Percentiles rank a stretch among this genome's conserved stretches.
phyloP scores from a whole-genome alignment of 2,113 vertebrate species.

The Chloropsis cyanopogon region DNA sequence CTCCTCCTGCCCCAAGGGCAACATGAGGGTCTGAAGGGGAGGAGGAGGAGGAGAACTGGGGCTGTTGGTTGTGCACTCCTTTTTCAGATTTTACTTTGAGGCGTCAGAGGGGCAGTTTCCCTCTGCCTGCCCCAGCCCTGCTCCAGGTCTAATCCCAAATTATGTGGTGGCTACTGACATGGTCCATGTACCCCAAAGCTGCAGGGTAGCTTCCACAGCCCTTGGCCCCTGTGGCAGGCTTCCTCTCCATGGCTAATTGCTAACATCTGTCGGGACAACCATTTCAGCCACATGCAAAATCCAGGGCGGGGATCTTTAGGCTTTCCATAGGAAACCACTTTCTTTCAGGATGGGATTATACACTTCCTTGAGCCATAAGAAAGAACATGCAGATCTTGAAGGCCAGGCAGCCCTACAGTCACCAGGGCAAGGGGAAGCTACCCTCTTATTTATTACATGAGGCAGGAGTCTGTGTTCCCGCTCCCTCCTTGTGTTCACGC shows the following conservation, averaged over 20 bases:
- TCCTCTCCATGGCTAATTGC: background rate
- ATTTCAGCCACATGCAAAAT: background rate
- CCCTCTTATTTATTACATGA: background rate
- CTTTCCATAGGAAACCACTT: constrained; percentile 15
- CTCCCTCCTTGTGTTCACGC: background rate
- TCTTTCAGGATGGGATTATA: constrained; percentile 13
- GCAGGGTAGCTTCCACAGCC: rapidly evolving
- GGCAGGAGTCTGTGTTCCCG: background rate
- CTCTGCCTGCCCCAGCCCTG: background rate
- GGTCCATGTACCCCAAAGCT: background rate
- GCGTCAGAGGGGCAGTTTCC: background rate
- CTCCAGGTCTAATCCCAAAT: background rate
- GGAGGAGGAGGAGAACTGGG: background rate
- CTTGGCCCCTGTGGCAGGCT: rapidly evolving
- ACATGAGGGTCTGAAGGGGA: background rate
- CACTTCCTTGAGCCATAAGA: background rate
- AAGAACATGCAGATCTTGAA: background rate
- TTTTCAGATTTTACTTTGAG: background rate
- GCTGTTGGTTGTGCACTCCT: background rate
- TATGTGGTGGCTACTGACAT: rapidly evolving
- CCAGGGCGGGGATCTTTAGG: background rate
- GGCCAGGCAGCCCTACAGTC: background rate
- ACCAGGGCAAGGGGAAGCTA: background rate
- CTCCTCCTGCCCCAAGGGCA: background rate
- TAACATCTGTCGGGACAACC: background rate